These are phyloP conservation scores for Ladona fulva DNA, from an alignment of 1,140 invertebrate species.

Conservation along the genomic window DNA sequence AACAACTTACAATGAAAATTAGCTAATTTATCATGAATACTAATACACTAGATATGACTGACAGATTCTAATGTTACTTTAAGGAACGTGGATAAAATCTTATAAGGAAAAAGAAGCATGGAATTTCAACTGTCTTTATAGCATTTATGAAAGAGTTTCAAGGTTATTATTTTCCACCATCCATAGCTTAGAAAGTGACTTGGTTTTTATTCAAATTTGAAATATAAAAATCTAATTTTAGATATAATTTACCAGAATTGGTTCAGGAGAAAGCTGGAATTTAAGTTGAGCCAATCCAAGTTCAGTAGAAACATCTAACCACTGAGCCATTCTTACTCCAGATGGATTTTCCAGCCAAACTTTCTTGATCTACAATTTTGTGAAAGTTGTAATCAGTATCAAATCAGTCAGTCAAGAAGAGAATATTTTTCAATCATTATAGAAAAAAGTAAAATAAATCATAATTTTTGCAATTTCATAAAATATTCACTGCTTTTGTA, in stretches of 20 bases:
- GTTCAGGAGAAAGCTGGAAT: conserved; percentile 44
- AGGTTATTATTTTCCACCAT: too few species aligned
- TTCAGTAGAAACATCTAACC: conserved; percentile 43
- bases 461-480: not conserved
- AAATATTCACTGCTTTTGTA: not conserved
- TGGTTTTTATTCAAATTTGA: too few species aligned
- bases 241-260: conserved; percentile 36
- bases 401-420: not conserved
- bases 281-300: conserved; percentile 45
- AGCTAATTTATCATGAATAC: too few species aligned
- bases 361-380: conserved; percentile 39
- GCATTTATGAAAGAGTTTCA: too few species aligned
- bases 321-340: conserved; percentile 46
- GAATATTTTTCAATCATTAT: not conserved
- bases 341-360: conserved; percentile 52
- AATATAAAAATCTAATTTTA: not conserved
- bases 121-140: too few species aligned
- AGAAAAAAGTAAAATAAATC: not conserved
- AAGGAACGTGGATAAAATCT: too few species aligned
- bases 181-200: too few species aligned
- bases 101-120: too few species aligned
- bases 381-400: not conserved
- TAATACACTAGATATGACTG: too few species aligned
- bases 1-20: too few species aligned
- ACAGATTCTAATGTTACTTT: too few species aligned